These are phyloP conservation scores for Onychomys leucogaster DNA, from an alignment of 2,797 vertebrate species.

Conservation along the genomic window DNA sequence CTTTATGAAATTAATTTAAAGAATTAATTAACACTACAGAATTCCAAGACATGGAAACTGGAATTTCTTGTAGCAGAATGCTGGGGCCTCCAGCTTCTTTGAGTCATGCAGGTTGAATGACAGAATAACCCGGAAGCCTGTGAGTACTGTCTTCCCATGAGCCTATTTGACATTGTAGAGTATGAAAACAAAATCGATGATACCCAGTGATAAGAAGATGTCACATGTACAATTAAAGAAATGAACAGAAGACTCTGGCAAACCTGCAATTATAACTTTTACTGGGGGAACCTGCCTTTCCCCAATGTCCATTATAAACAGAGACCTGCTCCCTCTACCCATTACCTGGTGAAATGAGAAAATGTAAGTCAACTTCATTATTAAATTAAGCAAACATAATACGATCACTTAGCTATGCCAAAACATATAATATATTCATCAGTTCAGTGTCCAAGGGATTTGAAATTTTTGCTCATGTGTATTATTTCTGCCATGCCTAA, in stretches of 20 bases:
- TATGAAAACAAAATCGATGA: neutral
- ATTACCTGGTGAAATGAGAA: constrained; percentile 45
- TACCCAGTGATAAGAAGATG: neutral
- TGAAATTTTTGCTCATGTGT: constrained; percentile 69
- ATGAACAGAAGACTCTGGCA: neutral
- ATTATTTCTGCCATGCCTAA: constrained; percentile 58
- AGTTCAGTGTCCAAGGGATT: constrained; percentile 66
- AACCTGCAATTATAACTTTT: neutral
- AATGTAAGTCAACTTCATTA: constrained; percentile 57
- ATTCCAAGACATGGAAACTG: neutral
- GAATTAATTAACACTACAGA: neutral
- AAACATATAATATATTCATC: constrained; percentile 66
- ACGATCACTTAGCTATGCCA: constrained; percentile 57
- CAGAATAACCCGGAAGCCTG: neutral
- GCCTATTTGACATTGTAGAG: neutral
- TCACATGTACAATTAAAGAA: constrained; percentile 34
- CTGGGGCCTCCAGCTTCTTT: neutral
- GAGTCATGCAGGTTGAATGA: neutral
- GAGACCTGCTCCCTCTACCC: neutral
- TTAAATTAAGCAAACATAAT: constrained; percentile 76
- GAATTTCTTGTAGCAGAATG: neutral
- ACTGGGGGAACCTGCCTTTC: neutral
- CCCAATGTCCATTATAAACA: neutral
- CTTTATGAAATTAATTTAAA: neutral
- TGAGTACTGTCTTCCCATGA: neutral